Evolutionary conservation across 2,113 vertebrate species (phyloP), one percentile per base, ranked within the genome.

Genomic region (Ictalurus punctatus): DNA sequence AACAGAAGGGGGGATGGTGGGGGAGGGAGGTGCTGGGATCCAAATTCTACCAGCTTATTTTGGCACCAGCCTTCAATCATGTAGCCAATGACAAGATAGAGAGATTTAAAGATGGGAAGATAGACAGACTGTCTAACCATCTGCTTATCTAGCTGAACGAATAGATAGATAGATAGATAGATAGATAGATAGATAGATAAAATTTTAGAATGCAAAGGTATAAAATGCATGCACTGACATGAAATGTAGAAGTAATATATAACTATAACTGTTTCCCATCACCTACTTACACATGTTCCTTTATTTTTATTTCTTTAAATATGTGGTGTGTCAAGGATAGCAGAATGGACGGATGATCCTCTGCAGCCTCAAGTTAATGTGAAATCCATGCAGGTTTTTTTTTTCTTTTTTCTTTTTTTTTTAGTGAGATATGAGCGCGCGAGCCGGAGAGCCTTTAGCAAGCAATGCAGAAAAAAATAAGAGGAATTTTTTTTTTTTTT

Each of bases 1-100:
- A 92, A 88, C 87, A 92, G 86, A 88, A 87, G 85, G 84, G 88
- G 86, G 52, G 2, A 74, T 76, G 61, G 83, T 69, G 86, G 27
- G 56, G 52, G 30, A 40, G 40, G 34, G 80, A 63, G 69, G 59
- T 86, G 78, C 27, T 59, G 90, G 86, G 84, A 61, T 83, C 48
- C n/a, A 54, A 83, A 87, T 86, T 87, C 80, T 56, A 84, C 88
- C 79, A 88, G 73, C 85, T 44, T 74, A 89, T 76, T 85, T 73
- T 87, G 86, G 81, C 89, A 87, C 21, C 58, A 87, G 44, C 25
- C 67, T 87, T 84, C 85, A 58, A 78, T 37, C 40, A 87, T 52
- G 59, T 16, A 67, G 30, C 58, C 81, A 83, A 61, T 83, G 59
- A 74, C 40, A 54, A 69, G 76, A 81, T 54, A 67, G 86, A 84